Evolutionary conservation across 1,140 invertebrate species (phyloP).

Genomic region (Lepidurus arcticus): DNA sequence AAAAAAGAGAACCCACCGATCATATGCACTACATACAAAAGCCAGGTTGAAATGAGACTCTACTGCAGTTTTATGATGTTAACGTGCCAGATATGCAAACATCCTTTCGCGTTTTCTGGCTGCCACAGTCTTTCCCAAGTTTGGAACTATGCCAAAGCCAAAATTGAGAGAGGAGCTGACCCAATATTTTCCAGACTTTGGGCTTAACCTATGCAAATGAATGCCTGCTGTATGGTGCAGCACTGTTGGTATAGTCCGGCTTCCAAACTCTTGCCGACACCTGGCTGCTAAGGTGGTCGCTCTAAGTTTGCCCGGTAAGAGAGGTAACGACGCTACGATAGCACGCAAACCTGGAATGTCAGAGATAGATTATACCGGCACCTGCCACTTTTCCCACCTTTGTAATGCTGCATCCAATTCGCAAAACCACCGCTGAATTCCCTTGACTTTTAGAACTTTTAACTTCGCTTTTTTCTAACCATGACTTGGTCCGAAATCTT

Average conservation of each 20-base stretch:
- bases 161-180: conserved; percentile 19
- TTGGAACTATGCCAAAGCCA: neutral
- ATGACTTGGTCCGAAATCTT: too few relatives aligned
- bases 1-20: neutral
- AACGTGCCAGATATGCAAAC: conserved; percentile 12
- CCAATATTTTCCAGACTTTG: neutral
- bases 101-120: neutral
- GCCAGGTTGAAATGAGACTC: neutral
- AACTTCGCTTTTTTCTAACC: too few relatives aligned
- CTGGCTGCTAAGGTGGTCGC: conserved; percentile 4
- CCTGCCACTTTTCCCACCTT: neutral
- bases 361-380: neutral
- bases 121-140: neutral
- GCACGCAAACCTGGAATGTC: neutral
- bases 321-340: neutral
- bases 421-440: too few relatives aligned
- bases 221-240: neutral
- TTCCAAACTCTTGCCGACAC: conserved; percentile 2
- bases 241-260: neutral
- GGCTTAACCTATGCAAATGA: conserved; percentile 6
- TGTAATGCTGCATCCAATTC: neutral
- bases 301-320: neutral
- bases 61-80: conserved; percentile 11
- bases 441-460: too few relatives aligned
- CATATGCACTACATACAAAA: neutral